Percentiles rank a stretch among this genome's conserved stretches.
Conservation (phyloP, 2,113 vertebrate genomes). For the Caracal caracal region DNA sequence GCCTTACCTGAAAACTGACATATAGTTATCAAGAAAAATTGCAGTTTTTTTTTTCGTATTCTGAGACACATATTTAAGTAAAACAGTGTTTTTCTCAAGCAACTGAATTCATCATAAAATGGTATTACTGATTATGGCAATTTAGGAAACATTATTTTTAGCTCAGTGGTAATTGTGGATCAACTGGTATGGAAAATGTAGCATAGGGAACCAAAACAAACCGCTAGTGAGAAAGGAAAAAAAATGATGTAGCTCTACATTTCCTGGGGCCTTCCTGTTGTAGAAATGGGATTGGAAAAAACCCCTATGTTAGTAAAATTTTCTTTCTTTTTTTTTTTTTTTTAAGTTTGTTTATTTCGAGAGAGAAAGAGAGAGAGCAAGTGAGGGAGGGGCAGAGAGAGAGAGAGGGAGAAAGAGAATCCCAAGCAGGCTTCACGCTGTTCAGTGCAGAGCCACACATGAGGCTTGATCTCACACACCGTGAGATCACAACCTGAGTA, state of each 20-base stretch:
- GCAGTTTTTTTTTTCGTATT: slow-evolving; percentile 22
- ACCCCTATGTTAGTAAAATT: not conserved
- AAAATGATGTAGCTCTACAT: not conserved
- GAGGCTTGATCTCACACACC: too few species aligned
- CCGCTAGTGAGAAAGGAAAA: not conserved
- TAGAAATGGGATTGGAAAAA: not conserved
- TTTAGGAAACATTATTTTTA: slow-evolving; percentile 50
- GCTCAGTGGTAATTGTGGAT: slow-evolving; percentile 35
- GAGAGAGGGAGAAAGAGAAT: too few species aligned
- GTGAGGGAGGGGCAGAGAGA: too few species aligned
- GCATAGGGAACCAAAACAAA: slow-evolving; percentile 27
- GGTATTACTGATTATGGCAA: slow-evolving; percentile 43
- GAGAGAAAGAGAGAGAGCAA: too few species aligned
- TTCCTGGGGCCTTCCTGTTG: not conserved
- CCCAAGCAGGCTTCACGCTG: too few species aligned
- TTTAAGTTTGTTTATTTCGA: too few species aligned
- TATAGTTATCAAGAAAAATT: slow-evolving; percentile 28
- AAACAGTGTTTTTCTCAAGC: slow-evolving; percentile 46
- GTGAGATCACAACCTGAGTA: too few species aligned
- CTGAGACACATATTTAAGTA: slow-evolving; percentile 40
- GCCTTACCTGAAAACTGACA: not conserved
- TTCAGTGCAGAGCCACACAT: too few species aligned
- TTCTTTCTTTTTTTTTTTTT: not conserved
- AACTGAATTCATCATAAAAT: slow-evolving; percentile 45
- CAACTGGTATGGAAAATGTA: slow-evolving; percentile 46